Evolutionary conservation across 2,888 invertebrate genomes (phyloP).

Genomic region (Ceraclea dissimilis): DNA sequence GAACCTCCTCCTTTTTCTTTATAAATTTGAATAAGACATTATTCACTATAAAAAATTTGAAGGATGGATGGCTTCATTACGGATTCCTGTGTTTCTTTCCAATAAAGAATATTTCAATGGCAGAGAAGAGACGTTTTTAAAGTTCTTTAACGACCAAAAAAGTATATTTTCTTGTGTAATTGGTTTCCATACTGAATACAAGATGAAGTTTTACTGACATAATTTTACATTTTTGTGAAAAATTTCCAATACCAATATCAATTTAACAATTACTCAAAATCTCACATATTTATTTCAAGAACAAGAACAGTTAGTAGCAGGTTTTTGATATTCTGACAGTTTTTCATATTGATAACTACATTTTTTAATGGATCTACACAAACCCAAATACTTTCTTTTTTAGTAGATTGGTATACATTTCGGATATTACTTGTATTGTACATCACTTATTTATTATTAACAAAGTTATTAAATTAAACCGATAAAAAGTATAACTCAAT

Average conservation of each 20-base stretch:
- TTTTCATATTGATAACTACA: too few relatives aligned
- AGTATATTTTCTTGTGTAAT: not conserved
- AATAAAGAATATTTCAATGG: not conserved
- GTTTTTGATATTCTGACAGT: too few relatives aligned
- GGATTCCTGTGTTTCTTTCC: not conserved
- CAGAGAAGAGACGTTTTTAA: not conserved
- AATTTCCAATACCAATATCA: not conserved
- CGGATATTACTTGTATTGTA: too few relatives aligned
- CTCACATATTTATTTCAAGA: not conserved
- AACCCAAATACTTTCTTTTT: too few relatives aligned
- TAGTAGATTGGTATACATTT: too few relatives aligned
- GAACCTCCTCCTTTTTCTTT: not conserved
- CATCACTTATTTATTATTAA: too few relatives aligned
- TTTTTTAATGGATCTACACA: too few relatives aligned
- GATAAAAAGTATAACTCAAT: slow-evolving; percentile 23
- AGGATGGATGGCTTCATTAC: not conserved
- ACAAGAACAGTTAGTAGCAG: too few relatives aligned
- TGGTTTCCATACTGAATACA: not conserved
- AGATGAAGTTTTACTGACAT: not conserved
- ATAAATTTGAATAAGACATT: not conserved
- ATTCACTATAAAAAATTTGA: slow-evolving; percentile 1
- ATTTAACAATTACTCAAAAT: not conserved
- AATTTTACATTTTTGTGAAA: not conserved
- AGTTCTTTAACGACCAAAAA: not conserved
- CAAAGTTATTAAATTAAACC: too few relatives aligned